These are phyloP conservation scores for Elanus axillaris DNA, from an alignment of 2,113 vertebrate species.

Conservation along the genomic window DNA sequence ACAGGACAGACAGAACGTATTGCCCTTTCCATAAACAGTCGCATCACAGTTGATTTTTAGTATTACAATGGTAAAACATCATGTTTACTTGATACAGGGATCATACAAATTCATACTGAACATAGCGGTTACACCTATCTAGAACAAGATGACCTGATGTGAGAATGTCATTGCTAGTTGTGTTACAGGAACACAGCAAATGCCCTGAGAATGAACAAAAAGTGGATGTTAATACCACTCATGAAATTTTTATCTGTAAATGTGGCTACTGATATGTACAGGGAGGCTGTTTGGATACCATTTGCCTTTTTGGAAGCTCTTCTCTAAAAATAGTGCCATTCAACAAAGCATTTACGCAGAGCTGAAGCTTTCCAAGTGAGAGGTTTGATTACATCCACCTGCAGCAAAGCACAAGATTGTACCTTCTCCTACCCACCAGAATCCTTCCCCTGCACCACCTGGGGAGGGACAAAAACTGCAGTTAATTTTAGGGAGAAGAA, in stretches of 20 bases:
- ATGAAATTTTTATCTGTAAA: not conserved
- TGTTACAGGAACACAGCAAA: not conserved
- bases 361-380: not conserved
- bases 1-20: not conserved
- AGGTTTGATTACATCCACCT: not conserved
- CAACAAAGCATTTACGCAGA: not conserved
- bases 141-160: not conserved
- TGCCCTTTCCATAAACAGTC: not conserved
- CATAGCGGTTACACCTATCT: not conserved
- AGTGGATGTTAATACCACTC: not conserved
- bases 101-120: not conserved
- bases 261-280: accelerated
- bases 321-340: not conserved
- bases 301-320: not conserved
- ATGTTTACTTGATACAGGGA: not conserved
- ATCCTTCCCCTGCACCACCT: too few species aligned
- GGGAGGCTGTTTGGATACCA: not conserved
- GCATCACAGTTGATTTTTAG: not conserved
- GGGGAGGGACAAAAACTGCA: not conserved
- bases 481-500: not conserved
- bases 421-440: not conserved
- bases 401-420: not conserved
- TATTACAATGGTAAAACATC: not conserved
- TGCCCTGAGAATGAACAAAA: not conserved
- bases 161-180: not conserved